Conservation (phyloP, 2,888 invertebrate genomes). For the Dryobota labecula region DNA sequence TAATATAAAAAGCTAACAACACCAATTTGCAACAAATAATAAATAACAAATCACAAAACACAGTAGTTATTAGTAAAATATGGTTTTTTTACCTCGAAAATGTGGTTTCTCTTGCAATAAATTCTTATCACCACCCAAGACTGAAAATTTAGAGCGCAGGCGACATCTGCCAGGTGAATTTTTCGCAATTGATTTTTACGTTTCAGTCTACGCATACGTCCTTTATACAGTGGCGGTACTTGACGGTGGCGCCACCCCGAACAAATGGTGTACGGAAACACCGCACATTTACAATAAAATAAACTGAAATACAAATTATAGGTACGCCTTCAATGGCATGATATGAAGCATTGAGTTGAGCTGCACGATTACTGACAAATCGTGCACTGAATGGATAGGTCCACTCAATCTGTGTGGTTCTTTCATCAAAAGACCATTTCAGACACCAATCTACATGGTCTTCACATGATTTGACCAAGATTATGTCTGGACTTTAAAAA, state of each 20-base stretch:
- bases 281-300: too few relatives aligned
- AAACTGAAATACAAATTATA: too few relatives aligned
- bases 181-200: conserved; percentile 52
- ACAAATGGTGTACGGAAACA: neutral
- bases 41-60: conserved; percentile 48
- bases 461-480: too few relatives aligned
- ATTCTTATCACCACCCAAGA: conserved; percentile 70
- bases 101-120: conserved; percentile 64
- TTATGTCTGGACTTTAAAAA: too few relatives aligned
- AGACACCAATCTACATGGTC: too few relatives aligned
- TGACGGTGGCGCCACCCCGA: conserved; percentile 14
- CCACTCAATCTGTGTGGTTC: too few relatives aligned
- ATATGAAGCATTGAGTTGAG: too few relatives aligned
- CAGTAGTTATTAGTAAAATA: conserved; percentile 26
- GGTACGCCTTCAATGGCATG: too few relatives aligned
- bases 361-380: too few relatives aligned
- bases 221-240: neutral
- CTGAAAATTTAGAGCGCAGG: conserved; percentile 62
- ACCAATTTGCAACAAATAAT: conserved; percentile 21
- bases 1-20: conserved; percentile 18
- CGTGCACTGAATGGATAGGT: too few relatives aligned
- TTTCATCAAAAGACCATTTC: too few relatives aligned
- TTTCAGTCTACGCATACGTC: conserved; percentile 57
- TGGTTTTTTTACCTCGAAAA: conserved; percentile 70
- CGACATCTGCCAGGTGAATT: conserved; percentile 64